phyloP scores from a whole-genome alignment of 2,888 invertebrate species.

The Zaprionus obscuricornis region DNA sequence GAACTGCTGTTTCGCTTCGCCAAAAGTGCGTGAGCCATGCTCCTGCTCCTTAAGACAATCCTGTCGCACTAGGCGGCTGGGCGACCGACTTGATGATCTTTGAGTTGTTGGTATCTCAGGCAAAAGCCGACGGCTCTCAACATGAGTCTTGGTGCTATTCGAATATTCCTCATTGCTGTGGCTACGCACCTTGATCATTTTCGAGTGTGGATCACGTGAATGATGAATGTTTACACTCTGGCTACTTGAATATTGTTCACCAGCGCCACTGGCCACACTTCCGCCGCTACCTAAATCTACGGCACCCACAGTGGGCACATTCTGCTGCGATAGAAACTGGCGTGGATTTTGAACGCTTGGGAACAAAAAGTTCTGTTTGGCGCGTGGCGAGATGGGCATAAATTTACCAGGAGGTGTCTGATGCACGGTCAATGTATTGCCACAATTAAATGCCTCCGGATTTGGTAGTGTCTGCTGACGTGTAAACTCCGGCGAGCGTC shows the following conservation, averaged over 20 bases:
- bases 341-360: constrained; percentile 81
- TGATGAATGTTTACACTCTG: constrained; percentile 82
- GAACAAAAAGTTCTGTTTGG: constrained; percentile 82
- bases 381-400: constrained; percentile 82
- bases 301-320: constrained; percentile 80
- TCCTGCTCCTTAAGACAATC: constrained; percentile 82
- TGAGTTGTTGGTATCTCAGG: constrained; percentile 81
- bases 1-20: constrained; percentile 82
- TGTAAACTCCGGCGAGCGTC: constrained; percentile 82
- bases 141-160: constrained; percentile 67
- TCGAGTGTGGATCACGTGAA: constrained; percentile 78
- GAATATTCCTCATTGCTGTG: constrained; percentile 83
- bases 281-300: constrained; percentile 69
- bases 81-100: constrained; percentile 70
- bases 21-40: constrained; percentile 77
- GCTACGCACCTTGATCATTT: constrained; percentile 83
- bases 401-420: constrained; percentile 79
- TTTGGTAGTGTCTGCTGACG: constrained; percentile 83
- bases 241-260: constrained; percentile 81
- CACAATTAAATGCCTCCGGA: constrained; percentile 79
- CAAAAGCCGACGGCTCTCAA: constrained; percentile 78
- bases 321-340: constrained; percentile 82
- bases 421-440: constrained; percentile 80
- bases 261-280: constrained; percentile 57
- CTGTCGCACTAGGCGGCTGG: constrained; percentile 81